Base-by-base conservation (phyloP, 2,797 vertebrate species). In the Rhinophrynus dorsalis region DNA sequence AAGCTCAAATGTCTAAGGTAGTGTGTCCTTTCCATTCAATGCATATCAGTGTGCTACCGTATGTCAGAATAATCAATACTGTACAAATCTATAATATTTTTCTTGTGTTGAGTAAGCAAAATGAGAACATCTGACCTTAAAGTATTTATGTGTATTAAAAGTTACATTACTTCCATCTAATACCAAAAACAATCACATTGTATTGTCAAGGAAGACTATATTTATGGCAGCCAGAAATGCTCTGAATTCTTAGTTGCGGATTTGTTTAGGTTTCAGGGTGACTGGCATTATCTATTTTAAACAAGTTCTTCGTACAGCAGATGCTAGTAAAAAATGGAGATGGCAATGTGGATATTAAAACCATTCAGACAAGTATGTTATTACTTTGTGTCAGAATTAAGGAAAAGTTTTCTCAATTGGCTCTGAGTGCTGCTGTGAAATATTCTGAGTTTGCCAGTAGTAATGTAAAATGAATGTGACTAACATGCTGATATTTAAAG, bases 271-370 rank as follows among this genome's bases (percentile, higher is more conserved):
- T 50, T 67, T 67, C 51, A 67, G 30, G 65, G 65, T 38, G 42
- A 17, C 44, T 42, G 18, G 21, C 54, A 42, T 47, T n/a, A 15
- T 37, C 29, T 50, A 38, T 17, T 45, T 67, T 37, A 50, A 67
- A 32, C 54, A 37, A 42, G 45, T 29, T 45, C 44, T 21, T 65
- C 62, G 42, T 35, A 29, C 17, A 15, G 12, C 24, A 42, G 2
- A 44, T 52, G 52, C 62, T 65, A 54, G 48, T 65, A 65, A 65
- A 65, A 30, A 58, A 67, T 58, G 23, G 38, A 67, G 32, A 48
- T 37, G 15, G 50, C 48, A 52, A 65, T 65, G 27, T 29, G 38
- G 42, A 50, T 38, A 27, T 18, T 9, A n/a, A 38, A 26, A 58
- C 21, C 15, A 58, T 37, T 38, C 57, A 67, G 24, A 10, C n/a